Evolutionary conservation across 2,113 vertebrate genomes (phyloP).

Genomic region (Cavia aperea): DNA sequence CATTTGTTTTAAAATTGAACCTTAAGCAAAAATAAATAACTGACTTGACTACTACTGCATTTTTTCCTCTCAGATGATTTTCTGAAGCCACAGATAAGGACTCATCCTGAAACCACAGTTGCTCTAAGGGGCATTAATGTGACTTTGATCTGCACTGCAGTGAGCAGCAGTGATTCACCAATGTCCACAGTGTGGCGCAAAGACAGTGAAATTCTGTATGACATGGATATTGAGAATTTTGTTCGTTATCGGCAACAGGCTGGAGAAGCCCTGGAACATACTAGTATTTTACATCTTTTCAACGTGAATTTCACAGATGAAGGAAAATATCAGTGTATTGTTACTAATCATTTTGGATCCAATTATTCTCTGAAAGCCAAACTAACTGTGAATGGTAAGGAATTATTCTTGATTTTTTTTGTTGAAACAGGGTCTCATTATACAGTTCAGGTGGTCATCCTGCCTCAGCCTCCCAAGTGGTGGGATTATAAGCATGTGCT

Average conservation of each 20-base stretch:
- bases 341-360: constrained; percentile 84
- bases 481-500: background rate
- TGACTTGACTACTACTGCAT: constrained; percentile 17
- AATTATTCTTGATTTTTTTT: background rate
- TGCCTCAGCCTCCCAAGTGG: background rate
- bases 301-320: constrained; percentile 85
- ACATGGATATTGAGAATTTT: constrained; percentile 79
- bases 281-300: constrained; percentile 79
- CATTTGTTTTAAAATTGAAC: constrained; percentile 25
- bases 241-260: constrained; percentile 76
- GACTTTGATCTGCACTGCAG: constrained; percentile 76
- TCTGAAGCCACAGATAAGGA: constrained; percentile 80
- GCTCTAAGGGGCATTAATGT: constrained; percentile 79
- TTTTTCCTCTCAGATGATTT: constrained; percentile 76
- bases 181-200: constrained; percentile 82
- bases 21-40: constrained; percentile 27
- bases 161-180: constrained; percentile 82
- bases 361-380: constrained; percentile 85
- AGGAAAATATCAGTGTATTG: constrained; percentile 82
- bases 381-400: constrained; percentile 84
- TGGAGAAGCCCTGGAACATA: constrained; percentile 77
- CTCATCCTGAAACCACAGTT: constrained; percentile 77
- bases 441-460: background rate
- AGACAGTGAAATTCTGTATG: constrained; percentile 79
- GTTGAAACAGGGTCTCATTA: background rate